Conservation (phyloP, 2,113 vertebrate genomes). For the Sinocyclocheilus rhinocerous region DNA sequence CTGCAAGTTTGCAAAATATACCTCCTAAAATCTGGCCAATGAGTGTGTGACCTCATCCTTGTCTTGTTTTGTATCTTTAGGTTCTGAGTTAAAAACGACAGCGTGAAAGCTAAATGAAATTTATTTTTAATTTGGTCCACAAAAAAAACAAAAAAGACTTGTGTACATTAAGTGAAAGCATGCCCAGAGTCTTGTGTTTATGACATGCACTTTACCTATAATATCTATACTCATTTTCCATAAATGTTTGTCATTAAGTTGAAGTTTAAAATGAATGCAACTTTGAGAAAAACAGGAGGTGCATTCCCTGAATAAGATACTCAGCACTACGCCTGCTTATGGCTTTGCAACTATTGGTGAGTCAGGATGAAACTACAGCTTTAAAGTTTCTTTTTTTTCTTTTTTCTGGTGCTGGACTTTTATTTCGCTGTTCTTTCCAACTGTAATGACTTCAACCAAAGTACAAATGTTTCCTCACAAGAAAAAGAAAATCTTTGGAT, state of each 20-base stretch:
- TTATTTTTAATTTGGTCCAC: too few species aligned
- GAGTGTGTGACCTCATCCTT: too few species aligned
- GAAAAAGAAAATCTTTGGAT: neutral
- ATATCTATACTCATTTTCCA: neutral
- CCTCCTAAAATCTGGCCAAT: too few species aligned
- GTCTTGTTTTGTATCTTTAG: too few species aligned
- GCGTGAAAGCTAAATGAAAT: too few species aligned
- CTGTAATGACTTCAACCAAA: neutral
- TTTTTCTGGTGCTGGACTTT: neutral
- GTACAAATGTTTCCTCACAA: neutral
- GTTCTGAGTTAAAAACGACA: too few species aligned
- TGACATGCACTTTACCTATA: too few species aligned
- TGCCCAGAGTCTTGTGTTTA: too few species aligned
- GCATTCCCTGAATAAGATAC: neutral
- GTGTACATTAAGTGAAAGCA: too few species aligned
- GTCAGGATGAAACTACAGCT: neutral
- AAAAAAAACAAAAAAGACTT: too few species aligned
- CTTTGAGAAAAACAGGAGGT: neutral
- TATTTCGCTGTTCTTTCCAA: neutral
- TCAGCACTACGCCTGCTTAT: neutral
- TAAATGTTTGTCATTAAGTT: neutral
- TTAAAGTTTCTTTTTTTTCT: neutral
- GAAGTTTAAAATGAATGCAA: neutral
- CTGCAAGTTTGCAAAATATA: too few species aligned
- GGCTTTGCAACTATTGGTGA: neutral